Conservation (phyloP, 2,113 vertebrate genomes). For the Gopherus flavomarginatus region DNA sequence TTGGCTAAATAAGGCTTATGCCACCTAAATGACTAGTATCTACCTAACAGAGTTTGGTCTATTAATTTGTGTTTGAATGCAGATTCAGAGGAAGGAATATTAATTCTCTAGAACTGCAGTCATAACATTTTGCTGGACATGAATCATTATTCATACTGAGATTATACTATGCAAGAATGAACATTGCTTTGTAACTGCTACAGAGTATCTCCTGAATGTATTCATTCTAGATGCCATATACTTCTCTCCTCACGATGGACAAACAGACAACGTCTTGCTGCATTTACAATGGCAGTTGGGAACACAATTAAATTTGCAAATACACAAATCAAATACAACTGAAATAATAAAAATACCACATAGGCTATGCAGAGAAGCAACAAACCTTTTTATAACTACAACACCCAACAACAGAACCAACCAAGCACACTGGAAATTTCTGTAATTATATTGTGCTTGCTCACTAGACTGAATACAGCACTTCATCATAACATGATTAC, state of each 20-base stretch:
- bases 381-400: not conserved
- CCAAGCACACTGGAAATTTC: not conserved
- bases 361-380: not conserved
- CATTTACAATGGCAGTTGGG: not conserved
- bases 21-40: not conserved
- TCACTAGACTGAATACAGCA: not conserved
- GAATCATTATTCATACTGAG: constrained; percentile 58
- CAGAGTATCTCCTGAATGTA: not conserved
- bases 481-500: not conserved
- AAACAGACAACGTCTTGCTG: not conserved
- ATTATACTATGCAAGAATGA: constrained; percentile 44
- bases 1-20: not conserved
- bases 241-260: not conserved
- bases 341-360: not conserved
- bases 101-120: not conserved
- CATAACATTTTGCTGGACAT: constrained; percentile 29
- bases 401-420: not conserved
- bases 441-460: not conserved
- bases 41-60: not conserved
- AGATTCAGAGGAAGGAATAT: not conserved
- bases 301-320: constrained; percentile 12
- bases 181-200: not conserved
- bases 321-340: not conserved
- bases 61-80: not conserved
- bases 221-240: rapidly evolving